Base-by-base conservation (phyloP, 1,140 invertebrate genomes). In the Metopolophium dirhodum region DNA sequence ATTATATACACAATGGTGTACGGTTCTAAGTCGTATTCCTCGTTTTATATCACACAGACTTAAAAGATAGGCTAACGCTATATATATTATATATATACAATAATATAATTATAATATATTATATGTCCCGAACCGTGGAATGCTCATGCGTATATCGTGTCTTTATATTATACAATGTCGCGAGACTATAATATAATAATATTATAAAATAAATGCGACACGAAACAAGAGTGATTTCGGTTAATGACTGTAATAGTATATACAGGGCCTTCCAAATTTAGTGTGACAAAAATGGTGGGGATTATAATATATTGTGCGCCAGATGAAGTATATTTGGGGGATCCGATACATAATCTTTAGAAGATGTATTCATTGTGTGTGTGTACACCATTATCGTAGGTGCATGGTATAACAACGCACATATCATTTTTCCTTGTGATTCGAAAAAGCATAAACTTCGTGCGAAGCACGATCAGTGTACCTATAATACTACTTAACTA, bases 61-160 rank as follows among this genome's bases (percentile, higher is more conserved):
- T n/a, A n/a, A 35, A 77, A 77, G 61, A 77, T 77, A 77, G 61
- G 30, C 61, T 77, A n/a, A 77, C 61, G 61, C 30, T 61, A 23
- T 68, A n/a, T 18, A 6, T 7, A 77, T 30, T 20, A 77, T 61
- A 23, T 68, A n/a, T 18, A 6, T 7, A 77, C 61, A n/a, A 77
- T 77, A 18, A 77, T 77, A 77, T 77, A 77, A 77, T 77, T 77
- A 68, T 68, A 68, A 68, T 68, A 77, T 77, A 77, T n/a, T 77
- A 18, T 35, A n/a, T n/a, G 61, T n/a, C n/a, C 61, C 61, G 30
- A n/a, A 30, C 9, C 3, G 61, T n/a, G 30, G 61, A 68, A 68
- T n/a, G 61, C 30, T 18, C 49, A 3, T 18, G 30, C 18, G n/a
- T 18, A 68, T 68, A 68, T n/a, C 61, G 61, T 20, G 30, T 20